Base-by-base conservation (phyloP, 2,113 vertebrate species). In the Fukomys damarensis region DNA sequence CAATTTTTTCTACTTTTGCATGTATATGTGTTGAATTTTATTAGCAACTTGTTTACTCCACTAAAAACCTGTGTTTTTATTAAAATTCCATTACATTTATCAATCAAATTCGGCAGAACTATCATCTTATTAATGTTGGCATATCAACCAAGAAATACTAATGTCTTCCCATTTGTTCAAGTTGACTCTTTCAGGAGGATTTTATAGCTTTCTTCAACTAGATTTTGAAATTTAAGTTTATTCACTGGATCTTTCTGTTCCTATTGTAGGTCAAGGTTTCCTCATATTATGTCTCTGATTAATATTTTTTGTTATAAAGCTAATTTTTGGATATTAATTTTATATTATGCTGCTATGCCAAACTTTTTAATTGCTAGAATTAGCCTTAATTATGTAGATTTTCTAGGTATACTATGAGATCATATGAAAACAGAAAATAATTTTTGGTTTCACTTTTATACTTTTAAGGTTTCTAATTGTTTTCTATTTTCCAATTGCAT, bases 241-340 rank as follows among this genome's bases (percentile, higher is more conserved):
- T 79, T 85, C 20, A 76, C 72, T 84, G 1, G 72, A 72, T 74
- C 58, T 74, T 81, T 89, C 52, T 83, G 35, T 66, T 88, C 38
- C 52, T 63, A 70, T 19, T 82, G 72, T 46, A 49, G 32, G 38
- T 65, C 14, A 68, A 59, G 49, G 58, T 74, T 91, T 87, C 77
- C 58, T 86, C 72, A 28, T 58, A 82, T 76, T 59, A 24, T 87
- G 41, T 61, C 61, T 76, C 41, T 74, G 10, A 7, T 83, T 35
- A 83, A 61, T 85, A 86, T 80, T 88, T 88, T 83, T 68, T 86
- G 28, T 38, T 65, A 68, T 68, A 63, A 59, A 54, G 3, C 13
- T 85, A 41, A 89, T 20, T 52, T 79, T 96, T 96, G n/a, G 54
- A 70, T 20, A 12, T 52, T 88, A 59, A 93, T 49, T 54, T 59